These are phyloP conservation scores for Branchinecta lindahli DNA, from an alignment of 1,140 invertebrate genomes.

Conservation along the genomic window DNA sequence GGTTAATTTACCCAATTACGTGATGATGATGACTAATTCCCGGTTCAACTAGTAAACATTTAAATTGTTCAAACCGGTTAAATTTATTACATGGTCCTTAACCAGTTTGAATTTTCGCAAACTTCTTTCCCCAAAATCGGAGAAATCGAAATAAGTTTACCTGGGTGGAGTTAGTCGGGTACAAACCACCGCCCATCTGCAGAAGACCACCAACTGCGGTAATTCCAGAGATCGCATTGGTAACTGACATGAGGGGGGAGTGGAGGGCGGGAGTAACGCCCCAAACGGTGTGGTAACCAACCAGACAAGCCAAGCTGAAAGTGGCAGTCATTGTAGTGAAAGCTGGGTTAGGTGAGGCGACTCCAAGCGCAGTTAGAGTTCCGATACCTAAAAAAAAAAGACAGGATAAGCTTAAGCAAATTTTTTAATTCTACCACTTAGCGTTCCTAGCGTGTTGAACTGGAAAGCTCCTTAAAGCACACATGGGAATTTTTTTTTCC, in stretches of 20 bases:
- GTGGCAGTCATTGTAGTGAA: constrained; percentile 78
- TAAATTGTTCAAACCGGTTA: no score
- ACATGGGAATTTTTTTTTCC: neutral
- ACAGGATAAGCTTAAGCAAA: no score
- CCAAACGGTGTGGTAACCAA: constrained; percentile 84
- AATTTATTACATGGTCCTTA: no score
- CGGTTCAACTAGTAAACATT: no score
- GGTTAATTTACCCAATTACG: no score
- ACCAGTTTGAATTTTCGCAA: no score
- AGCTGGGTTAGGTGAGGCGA: constrained; percentile 56
- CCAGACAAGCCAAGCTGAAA: constrained; percentile 62
- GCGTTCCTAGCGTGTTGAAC: no score
- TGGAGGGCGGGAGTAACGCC: constrained; percentile 76
- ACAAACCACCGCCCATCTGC: constrained; percentile 58
- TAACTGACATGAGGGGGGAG: constrained; percentile 82
- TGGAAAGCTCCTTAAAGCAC: no score
- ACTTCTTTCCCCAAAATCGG: no score
- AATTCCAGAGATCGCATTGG: constrained; percentile 80
- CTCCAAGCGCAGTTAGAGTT: constrained; percentile 50
- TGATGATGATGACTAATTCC: no score
- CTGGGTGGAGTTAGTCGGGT: constrained; percentile 49
- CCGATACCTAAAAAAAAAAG: constrained; percentile 39
- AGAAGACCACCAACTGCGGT: constrained; percentile 74
- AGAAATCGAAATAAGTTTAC: constrained; percentile 23
- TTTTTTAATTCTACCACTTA: no score